These are phyloP conservation scores for Dendrolimus pini DNA, from an alignment of 2,888 invertebrate species.

Conservation along the genomic window DNA sequence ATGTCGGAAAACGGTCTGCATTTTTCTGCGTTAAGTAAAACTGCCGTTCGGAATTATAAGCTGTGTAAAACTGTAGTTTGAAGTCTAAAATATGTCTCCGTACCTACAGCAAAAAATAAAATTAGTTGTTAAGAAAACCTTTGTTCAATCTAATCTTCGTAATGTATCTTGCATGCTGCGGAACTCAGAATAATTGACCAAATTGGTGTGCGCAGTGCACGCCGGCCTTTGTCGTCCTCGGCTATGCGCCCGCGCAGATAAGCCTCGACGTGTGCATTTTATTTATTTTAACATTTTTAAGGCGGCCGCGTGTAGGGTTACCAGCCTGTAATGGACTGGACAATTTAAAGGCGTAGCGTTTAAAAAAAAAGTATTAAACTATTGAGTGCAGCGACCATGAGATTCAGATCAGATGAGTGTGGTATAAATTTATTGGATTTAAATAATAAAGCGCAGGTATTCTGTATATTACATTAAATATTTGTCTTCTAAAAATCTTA, in stretches of 20 bases:
- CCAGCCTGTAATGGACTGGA: constrained; percentile 8
- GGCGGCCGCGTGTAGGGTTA: constrained; percentile 39
- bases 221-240: constrained; percentile 49
- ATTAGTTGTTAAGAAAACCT: not conserved
- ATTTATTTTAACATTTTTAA: constrained; percentile 75
- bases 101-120: too few relatives aligned
- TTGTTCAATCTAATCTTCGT: constrained; percentile 6
- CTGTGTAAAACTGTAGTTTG: too few relatives aligned
- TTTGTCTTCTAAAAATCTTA: too few relatives aligned
- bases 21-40: too few relatives aligned
- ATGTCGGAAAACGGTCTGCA: too few relatives aligned
- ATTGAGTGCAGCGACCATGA: not conserved
- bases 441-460: not conserved
- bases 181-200: constrained; percentile 18
- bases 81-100: too few relatives aligned
- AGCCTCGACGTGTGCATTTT: constrained; percentile 71
- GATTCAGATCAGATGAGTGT: not conserved
- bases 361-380: not conserved
- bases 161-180: constrained; percentile 6
- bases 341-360: not conserved
- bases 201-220: constrained; percentile 27
- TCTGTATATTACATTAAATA: too few relatives aligned
- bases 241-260: constrained; percentile 58
- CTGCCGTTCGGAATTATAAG: too few relatives aligned
- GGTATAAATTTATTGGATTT: not conserved